A percentile compares a stretch with the other conserved stretches of the same genome.
phyloP scores from a whole-genome alignment of 2,888 invertebrate genomes.

The Merodon equestris region DNA sequence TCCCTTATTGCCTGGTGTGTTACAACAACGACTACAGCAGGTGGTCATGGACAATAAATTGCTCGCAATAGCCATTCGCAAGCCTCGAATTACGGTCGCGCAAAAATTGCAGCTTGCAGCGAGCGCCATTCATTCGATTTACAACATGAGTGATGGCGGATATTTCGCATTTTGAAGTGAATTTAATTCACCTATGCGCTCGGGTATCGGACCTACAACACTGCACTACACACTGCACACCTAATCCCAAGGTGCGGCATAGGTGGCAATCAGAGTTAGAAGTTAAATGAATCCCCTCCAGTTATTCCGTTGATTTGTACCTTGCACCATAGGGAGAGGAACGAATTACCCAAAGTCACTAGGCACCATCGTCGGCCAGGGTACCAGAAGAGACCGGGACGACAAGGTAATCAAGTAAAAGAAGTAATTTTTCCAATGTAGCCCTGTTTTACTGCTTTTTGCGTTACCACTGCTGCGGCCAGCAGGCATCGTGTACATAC shows the following conservation, averaged over 20 bases:
- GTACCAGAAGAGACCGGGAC: no score
- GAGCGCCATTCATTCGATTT: not conserved
- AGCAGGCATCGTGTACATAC: not conserved
- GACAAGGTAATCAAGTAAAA: no score
- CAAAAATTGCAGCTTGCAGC: not conserved
- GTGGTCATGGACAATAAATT: no score
- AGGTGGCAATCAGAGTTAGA: slow-evolving; percentile 15
- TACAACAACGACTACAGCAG: no score
- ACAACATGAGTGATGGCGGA: no score
- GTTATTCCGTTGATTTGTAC: slow-evolving; percentile 34
- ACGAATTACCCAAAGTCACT: no score
- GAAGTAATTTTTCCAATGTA: slow-evolving; percentile 44
- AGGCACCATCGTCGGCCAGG: not conserved
- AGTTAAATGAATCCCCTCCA: no score
- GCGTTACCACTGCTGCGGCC: not conserved
- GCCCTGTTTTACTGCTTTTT: no score
- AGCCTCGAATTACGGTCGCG: not conserved
- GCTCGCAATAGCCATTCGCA: no score
- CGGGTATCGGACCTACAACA: not conserved
- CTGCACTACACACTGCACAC: no score
- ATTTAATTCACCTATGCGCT: slow-evolving; percentile 31
- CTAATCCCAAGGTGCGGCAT: no score
- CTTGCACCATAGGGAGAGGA: not conserved
- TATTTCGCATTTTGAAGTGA: slow-evolving; percentile 10
- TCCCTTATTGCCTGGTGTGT: no score